Evolutionary conservation across 2,797 vertebrate species (phyloP).

Genomic region (Pelodytes ibericus): DNA sequence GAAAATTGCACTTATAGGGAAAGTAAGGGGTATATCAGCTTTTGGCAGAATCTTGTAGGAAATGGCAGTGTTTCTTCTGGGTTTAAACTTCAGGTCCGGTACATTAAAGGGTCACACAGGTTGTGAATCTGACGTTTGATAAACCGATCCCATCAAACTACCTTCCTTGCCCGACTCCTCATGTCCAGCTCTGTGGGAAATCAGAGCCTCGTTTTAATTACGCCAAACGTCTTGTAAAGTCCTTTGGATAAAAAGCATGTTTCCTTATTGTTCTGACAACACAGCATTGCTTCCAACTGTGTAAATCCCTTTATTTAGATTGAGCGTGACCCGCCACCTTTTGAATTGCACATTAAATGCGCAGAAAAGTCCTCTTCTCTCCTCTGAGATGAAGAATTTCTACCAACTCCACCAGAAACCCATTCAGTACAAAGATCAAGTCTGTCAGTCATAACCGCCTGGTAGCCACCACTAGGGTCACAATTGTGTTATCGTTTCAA

Average conservation of each 20-base stretch:
- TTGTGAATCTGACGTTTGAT: not conserved
- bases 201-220: too few species aligned
- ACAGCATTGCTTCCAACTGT: constrained; percentile 1
- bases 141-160: not conserved
- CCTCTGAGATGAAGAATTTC: constrained; percentile 41
- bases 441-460: not conserved
- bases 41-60: not conserved
- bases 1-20: constrained; percentile 73
- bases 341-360: not conserved
- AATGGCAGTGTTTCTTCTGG: too few species aligned
- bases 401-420: not conserved
- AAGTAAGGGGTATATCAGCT: constrained; percentile 56
- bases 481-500: too few species aligned
- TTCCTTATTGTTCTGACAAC: not conserved
- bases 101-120: not conserved
- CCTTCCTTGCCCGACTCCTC: not conserved
- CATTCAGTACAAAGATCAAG: not conserved
- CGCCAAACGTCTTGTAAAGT: not conserved
- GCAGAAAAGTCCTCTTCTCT: not conserved
- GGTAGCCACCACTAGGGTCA: not conserved
- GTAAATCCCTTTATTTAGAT: constrained; percentile 59
- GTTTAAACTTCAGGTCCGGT: not conserved
- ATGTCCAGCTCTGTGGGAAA: too few species aligned
- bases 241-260: constrained; percentile 10
- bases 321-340: constrained; percentile 21